Evolutionary conservation across 2,797 vertebrate genomes (phyloP), one percentile per base, ranked within the genome.

Genomic region (Eupleurogrammus muticus): DNA sequence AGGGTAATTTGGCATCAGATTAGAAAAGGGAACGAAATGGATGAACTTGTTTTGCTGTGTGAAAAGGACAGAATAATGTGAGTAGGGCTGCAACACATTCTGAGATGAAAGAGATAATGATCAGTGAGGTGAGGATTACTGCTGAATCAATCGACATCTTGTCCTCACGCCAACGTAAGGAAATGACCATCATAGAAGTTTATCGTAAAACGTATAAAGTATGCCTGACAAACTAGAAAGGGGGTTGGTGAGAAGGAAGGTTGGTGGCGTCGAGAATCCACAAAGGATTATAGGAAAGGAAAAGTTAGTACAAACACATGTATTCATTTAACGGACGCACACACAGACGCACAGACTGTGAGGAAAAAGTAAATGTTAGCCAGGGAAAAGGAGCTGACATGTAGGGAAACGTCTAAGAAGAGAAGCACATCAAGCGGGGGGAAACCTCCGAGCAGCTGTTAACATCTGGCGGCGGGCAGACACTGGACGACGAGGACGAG

Each of bases 111-210:
- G 17, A 50, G n/a, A 67, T 70, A 58, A 66, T 24, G 67, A 21
- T 79, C 72, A 34, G 51, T 17, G 14, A 76, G 59, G 55, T 14
- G 53, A 28, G 61, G 72, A 70, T 86, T 82, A 82, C 11, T 52
- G 75, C 51, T 60, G 56, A 68, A 17, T 58, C 50, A 62, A 64
- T 81, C 80, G 58, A 76, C 52, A 35, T 48, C 66, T 67, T 36
- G 1, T 23, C 34, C 64, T 62, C 47, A 28, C 9, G 47, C 56
- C 65, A 49, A 77, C 68, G 63, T 23, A 53, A 72, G 51, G 50
- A 75, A 82, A 75, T 16, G 42, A 11, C 40, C 49, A 75, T 82
- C 53, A 65, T 4, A 12, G 44, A 66, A 64, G 68, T 73, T 16
- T 24, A 34, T 5, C 53, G 11, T 48, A 32, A 64, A 34, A 57